Evolutionary conservation across 1,140 invertebrate species (phyloP).

Genomic region (Lasioglossum albipes): DNA sequence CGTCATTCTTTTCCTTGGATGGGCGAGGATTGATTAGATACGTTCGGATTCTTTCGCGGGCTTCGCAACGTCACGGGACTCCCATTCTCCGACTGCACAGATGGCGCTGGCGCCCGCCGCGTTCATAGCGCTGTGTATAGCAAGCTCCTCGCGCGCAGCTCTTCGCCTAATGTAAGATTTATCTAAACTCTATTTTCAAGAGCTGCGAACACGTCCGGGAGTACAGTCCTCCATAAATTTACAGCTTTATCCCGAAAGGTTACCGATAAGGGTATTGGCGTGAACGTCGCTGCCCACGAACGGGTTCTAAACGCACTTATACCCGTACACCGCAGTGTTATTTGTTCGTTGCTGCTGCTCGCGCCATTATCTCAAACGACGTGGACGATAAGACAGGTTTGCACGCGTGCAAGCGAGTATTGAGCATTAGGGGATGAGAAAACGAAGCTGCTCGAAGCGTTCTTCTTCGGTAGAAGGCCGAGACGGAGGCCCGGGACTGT

Average conservation of each 20-base stretch:
- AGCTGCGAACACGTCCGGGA: background rate
- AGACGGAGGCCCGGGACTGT: slow-evolving; percentile 24
- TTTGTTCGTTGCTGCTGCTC: slow-evolving; percentile 11
- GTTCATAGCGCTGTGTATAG: background rate
- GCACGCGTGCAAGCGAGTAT: background rate
- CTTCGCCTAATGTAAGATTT: no score
- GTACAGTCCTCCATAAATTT: background rate
- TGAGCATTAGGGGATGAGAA: background rate
- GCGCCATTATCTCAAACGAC: slow-evolving; percentile 35
- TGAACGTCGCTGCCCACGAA: background rate
- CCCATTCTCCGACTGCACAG: background rate
- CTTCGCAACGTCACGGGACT: no score
- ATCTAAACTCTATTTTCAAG: no score
- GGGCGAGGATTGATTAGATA: background rate
- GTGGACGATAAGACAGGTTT: slow-evolving; percentile 14
- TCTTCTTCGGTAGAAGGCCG: background rate
- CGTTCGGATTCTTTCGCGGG: background rate
- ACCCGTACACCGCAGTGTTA: background rate
- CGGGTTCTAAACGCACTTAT: background rate
- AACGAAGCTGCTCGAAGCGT: no score
- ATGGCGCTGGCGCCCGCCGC: background rate
- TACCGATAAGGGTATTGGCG: background rate
- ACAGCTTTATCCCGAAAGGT: background rate
- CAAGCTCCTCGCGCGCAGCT: background rate
- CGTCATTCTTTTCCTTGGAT: background rate